Evolutionary conservation across 2,888 invertebrate species (phyloP).

Genomic region (Lysandra coridon): DNA sequence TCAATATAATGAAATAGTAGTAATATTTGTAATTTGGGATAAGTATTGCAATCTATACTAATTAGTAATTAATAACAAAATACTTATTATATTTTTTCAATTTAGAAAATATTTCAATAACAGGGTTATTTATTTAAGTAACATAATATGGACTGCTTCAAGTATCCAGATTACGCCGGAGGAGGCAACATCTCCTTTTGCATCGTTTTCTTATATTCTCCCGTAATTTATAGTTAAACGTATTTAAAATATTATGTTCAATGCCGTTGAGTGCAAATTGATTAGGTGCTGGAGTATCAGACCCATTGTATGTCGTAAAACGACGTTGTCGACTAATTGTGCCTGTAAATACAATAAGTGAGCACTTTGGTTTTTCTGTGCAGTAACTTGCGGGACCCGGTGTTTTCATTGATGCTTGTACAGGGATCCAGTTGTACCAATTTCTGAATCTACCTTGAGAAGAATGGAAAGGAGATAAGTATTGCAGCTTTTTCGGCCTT

Average conservation of each 20-base stretch:
- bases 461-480: conserved; percentile 57
- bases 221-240: conserved; percentile 56
- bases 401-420: conserved; percentile 50
- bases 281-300: conserved; percentile 58
- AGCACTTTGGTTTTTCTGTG: conserved; percentile 51
- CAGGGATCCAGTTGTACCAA: conserved; percentile 63
- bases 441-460: conserved; percentile 62
- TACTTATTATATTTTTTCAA: too few species aligned
- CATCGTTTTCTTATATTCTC: conserved; percentile 53
- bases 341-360: conserved; percentile 56
- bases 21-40: too few species aligned
- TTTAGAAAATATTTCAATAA: too few species aligned
- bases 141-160: too few species aligned
- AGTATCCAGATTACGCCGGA: neutral
- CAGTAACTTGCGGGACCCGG: conserved; percentile 62
- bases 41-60: too few species aligned
- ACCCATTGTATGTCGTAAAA: conserved; percentile 44
- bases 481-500: conserved; percentile 48
- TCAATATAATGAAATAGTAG: too few species aligned
- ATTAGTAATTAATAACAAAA: too few species aligned
- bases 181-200: conserved; percentile 31
- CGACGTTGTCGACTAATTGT: conserved; percentile 55
- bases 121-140: too few species aligned
- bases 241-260: conserved; percentile 55
- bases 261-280: conserved; percentile 55